A percentile compares a stretch with the other conserved stretches of the same genome.
Evolutionary conservation across 2,797 vertebrate species (phyloP).

Genomic region (Valencia hispanica): DNA sequence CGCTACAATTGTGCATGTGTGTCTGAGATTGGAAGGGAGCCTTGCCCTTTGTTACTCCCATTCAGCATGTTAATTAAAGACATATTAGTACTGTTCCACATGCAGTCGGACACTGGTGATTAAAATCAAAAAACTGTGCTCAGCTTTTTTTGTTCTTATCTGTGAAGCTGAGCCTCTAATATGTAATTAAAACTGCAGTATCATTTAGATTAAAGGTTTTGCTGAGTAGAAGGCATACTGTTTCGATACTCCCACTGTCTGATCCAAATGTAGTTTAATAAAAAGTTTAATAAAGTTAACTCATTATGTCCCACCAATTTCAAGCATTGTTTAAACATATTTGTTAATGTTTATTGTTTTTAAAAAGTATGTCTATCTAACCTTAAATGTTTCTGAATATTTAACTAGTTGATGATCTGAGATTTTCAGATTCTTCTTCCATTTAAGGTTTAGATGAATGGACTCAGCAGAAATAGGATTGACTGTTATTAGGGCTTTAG

Average conservation of each 20-base stretch:
- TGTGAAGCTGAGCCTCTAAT: constrained; percentile 60
- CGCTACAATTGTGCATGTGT: constrained; percentile 5
- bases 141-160: constrained; percentile 71
- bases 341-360: not conserved
- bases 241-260: constrained; percentile 38
- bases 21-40: constrained; percentile 17
- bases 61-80: constrained; percentile 91
- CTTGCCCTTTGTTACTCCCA: constrained; percentile 75
- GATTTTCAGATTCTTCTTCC: constrained; percentile 24
- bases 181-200: constrained; percentile 73
- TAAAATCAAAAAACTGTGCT: constrained; percentile 68
- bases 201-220: constrained; percentile 65
- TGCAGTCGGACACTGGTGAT: constrained; percentile 70
- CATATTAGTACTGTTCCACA: constrained; percentile 77
- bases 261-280: constrained; percentile 28
- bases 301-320: not conserved
- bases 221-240: constrained; percentile 53
- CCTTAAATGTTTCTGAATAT: constrained; percentile 14
- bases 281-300: constrained; percentile 25
- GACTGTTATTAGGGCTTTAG: constrained; percentile 48
- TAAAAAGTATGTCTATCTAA: constrained; percentile 25
- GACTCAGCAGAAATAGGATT: constrained; percentile 59
- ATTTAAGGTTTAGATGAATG: constrained; percentile 17
- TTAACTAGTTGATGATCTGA: constrained; percentile 1
- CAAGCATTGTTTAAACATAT: not conserved